Evolutionary conservation across 2,888 invertebrate genomes (phyloP), one percentile per base, ranked within the genome.

Genomic region (Callimorpha dominula): DNA sequence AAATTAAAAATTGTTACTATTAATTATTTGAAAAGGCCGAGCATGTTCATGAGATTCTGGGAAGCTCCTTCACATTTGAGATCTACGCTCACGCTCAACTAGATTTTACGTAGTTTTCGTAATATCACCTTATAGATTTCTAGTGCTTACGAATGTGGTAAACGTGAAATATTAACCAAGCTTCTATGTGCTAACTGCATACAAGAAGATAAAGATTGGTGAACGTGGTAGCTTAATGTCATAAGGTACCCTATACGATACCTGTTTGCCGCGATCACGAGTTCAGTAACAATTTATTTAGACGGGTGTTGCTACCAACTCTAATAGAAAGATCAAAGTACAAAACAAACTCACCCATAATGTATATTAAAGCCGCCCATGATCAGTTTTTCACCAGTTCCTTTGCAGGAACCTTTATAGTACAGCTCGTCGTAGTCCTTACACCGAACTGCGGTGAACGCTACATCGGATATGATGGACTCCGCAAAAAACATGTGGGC

Each of bases 401-500:
- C 96, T 75, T 89, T 87, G 72, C 96, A 96, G 12, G 90, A 89
- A 0, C 95, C 92, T 0, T 84, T 81, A 85, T 95, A 95, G 82
- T 93, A 95, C 5, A 95, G 83, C 77, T 95, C 95, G 65, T 96
- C 92, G 79, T 96, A 96, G 75, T 88, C 92, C 74, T 87, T 85
- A 75, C 96, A 96, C 0, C 94, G 87, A 1, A 95, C 93, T 1
- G 95, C 96, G 0, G 94, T 93, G 87, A 96, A 96, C 0, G 94
- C 93, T 4, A 92, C 91, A 8, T 82, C 80, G 0, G 96, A 94
- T 72, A 88, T 92, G 68, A 96, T 96, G 43, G 96, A 96, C 89
- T 96, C 96, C 1, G 96, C 87, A 86, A 96, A 96, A 84, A 92
- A 96, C 93, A 96, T 94, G 83, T 96, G 96, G 0, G 96, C 95